Evolutionary conservation across 2,797 vertebrate species (phyloP).

Genomic region (Trachurus trachurus): DNA sequence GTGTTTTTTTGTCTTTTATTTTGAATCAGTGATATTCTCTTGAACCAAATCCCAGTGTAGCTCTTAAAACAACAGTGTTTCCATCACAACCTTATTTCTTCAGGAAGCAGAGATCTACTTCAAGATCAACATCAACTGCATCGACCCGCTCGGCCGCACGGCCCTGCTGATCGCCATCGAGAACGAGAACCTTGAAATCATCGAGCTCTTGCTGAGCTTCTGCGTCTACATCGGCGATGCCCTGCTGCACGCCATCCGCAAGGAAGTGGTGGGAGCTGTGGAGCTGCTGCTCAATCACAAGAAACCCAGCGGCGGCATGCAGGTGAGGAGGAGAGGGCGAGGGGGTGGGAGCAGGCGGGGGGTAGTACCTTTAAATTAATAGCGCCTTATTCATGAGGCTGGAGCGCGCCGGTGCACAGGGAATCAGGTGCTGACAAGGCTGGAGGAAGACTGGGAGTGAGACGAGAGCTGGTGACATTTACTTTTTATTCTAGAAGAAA

Average conservation of each 20-base stretch:
- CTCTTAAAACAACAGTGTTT: conserved; percentile 10
- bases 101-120: conserved; percentile 98
- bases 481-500: background rate
- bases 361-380: conserved; percentile 3
- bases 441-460: background rate
- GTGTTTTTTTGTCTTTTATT: background rate
- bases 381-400: conserved; percentile 25
- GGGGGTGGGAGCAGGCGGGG: background rate
- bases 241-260: conserved; percentile 95
- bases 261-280: conserved; percentile 97
- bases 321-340: conserved; percentile 83
- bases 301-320: conserved; percentile 96
- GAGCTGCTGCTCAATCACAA: conserved; percentile 97
- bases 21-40: conserved; percentile 4
- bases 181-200: conserved; percentile 99
- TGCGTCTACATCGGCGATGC: conserved; percentile 96
- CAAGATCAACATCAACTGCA: conserved; percentile 99
- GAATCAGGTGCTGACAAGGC: background rate
- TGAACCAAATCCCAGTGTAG: background rate
- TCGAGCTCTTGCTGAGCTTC: conserved; percentile 94
- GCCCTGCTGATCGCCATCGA: conserved; percentile 98
- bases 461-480: background rate
- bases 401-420: background rate
- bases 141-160: conserved; percentile 97
- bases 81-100: conserved; percentile 21